Conservation (phyloP, 2,113 vertebrate species). For the Spilogale gracilis region DNA sequence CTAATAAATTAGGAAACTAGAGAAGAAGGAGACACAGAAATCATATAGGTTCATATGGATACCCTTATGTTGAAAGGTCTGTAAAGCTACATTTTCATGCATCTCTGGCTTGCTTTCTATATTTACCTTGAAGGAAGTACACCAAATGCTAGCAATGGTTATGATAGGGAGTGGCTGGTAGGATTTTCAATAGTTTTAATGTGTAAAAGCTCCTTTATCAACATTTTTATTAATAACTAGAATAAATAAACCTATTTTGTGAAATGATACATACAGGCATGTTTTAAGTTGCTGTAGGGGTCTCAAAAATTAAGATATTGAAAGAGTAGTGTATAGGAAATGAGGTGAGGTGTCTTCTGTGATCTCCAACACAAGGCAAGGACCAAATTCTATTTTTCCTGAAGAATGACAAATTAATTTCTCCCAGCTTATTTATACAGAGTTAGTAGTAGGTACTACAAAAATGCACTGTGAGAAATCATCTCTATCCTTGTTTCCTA, state of each 20-base stretch:
- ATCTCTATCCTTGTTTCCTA: slow-evolving; percentile 60
- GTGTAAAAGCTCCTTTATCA: neutral
- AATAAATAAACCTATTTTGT: neutral
- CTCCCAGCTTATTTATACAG: neutral
- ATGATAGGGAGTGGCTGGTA: neutral
- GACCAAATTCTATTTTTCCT: neutral
- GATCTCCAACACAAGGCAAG: neutral
- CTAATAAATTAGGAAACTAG: too few species aligned
- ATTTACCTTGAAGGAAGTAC: neutral
- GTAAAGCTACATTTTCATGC: neutral
- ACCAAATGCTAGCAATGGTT: neutral
- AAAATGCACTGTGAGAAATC: slow-evolving; percentile 55
- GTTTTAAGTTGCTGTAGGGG: neutral
- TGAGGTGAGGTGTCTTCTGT: neutral
- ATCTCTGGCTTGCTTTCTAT: neutral
- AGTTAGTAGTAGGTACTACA: neutral
- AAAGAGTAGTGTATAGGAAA: too few species aligned
- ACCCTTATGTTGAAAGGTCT: neutral
- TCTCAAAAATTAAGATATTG: neutral
- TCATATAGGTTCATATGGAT: too few species aligned
- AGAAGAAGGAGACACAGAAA: neutral
- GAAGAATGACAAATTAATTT: neutral
- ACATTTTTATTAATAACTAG: neutral
- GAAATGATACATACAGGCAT: neutral
- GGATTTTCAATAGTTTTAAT: neutral